phyloP scores from a whole-genome alignment of 2,888 invertebrate genomes.

The Pandemis corylana region DNA sequence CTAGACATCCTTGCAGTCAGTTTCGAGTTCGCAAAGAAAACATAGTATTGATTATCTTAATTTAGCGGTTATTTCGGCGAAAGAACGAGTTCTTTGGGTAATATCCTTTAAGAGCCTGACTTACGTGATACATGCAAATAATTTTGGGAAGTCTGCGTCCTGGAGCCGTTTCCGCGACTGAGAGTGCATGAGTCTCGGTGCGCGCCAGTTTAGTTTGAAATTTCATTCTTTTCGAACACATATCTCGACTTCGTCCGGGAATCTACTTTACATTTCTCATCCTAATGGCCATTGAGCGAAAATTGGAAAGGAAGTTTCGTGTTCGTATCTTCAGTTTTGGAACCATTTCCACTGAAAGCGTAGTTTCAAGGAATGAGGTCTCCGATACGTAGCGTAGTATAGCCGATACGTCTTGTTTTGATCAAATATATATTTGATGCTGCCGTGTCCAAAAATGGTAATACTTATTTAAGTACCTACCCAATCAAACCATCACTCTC shows the following conservation, averaged over 20 bases:
- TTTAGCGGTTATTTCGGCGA: background rate
- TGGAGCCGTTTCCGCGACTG: constrained; percentile 60
- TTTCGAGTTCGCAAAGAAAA: background rate
- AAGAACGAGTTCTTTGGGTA: constrained; percentile 38
- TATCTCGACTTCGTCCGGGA: constrained; percentile 80
- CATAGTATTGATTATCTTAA: background rate
- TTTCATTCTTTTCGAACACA: constrained; percentile 82
- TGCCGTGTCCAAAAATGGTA: background rate
- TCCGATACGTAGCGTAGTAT: constrained; percentile 33
- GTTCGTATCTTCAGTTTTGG: constrained; percentile 69
- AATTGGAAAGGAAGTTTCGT: constrained; percentile 83
- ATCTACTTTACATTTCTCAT: constrained; percentile 85
- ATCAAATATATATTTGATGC: background rate
- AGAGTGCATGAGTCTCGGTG: constrained; percentile 57
- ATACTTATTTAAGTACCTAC: background rate
- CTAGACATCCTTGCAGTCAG: too few relatives aligned
- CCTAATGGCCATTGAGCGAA: constrained; percentile 84
- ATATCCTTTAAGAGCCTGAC: constrained; percentile 28
- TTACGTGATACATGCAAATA: constrained; percentile 59
- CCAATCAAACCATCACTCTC: background rate
- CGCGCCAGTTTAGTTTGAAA: constrained; percentile 75
- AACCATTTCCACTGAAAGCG: constrained; percentile 61
- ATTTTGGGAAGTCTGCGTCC: constrained; percentile 60
- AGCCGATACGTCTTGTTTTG: constrained; percentile 47
- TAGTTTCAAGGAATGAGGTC: constrained; percentile 59